These are phyloP conservation scores for Menura novaehollandiae DNA, from an alignment of 2,113 vertebrate genomes.

Conservation along the genomic window DNA sequence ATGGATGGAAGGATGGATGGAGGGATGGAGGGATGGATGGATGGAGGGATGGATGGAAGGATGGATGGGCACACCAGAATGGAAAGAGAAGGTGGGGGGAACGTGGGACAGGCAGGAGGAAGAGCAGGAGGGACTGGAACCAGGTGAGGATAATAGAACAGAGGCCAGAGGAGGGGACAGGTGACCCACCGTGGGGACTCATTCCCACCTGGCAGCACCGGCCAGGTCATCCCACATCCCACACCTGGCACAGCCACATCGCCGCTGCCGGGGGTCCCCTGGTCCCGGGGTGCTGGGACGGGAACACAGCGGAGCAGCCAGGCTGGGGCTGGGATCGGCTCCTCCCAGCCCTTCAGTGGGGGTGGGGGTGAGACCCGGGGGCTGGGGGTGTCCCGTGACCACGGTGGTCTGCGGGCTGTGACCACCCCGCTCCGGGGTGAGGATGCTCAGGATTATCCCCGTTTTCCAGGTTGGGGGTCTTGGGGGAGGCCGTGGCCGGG, in stretches of 20 bases:
- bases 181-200: neutral
- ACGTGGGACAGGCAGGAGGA: neutral
- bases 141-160: too few species aligned
- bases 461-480: neutral
- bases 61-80: neutral
- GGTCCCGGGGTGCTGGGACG: fast-evolving
- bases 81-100: neutral
- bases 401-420: fast-evolving
- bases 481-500: neutral
- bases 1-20: neutral
- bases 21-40: neutral
- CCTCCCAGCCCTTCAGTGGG: neutral
- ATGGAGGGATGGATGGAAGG: neutral
- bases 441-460: fast-evolving
- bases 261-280: neutral
- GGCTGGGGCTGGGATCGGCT: neutral
- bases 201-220: neutral
- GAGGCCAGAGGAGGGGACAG: neutral
- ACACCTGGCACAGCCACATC: neutral
- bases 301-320: neutral
- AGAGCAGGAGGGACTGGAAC: too few species aligned
- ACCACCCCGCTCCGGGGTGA: fast-evolving
- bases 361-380: too few species aligned
- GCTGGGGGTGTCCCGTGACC: neutral
- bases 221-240: neutral